Evolutionary conservation across 2,888 invertebrate species (phyloP), one percentile per base, ranked within the genome.

Genomic region (Nowickia ferox): DNA sequence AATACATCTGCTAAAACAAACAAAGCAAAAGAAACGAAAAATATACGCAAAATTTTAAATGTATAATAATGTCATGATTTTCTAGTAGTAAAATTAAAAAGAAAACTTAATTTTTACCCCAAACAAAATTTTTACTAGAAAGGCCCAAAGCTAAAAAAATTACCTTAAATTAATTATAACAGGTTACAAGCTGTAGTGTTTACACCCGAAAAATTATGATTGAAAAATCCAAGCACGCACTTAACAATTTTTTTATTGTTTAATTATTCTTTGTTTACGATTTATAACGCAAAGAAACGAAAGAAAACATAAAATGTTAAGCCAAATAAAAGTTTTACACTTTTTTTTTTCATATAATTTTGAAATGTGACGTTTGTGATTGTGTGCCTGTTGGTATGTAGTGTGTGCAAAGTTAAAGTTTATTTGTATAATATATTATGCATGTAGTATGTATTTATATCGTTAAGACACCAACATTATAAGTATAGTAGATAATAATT

Each of bases 211-310:
- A 65, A 72, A 77, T 46, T 51, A 69, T 66, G 40, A 78, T 79
- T 79, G 69, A 46, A 53, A 75, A 82, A 71, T 44, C 66, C 11
- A 79, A 86, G 71, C 75, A 86, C 75, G 79, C 75, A 81, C 57
- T 68, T 38, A 48, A 72, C 66, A 46, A 46, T 57, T 44, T 65
- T 9, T 78, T 82, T 79, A 81, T 86, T 79, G 71, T 61, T 71
- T 79, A 83, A 79, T 71, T 82, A 79, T 79, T 86, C 79, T 86
- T 69, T 85, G 44, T 85, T 85, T 82, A 82, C 63, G 63, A 74
- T 63, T 78, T 19, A 59, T 51, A 51, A 0, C 11, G 63, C 44
- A 66, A 68, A 68, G 44, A 48, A 40, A 38, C 3, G 17, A 55
- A 40, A 65, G 11, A 55, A 55, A 38, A 48, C 17, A 3, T 17